These are phyloP conservation scores for Riptortus pedestris DNA, from an alignment of 1,140 invertebrate species.

Conservation along the genomic window DNA sequence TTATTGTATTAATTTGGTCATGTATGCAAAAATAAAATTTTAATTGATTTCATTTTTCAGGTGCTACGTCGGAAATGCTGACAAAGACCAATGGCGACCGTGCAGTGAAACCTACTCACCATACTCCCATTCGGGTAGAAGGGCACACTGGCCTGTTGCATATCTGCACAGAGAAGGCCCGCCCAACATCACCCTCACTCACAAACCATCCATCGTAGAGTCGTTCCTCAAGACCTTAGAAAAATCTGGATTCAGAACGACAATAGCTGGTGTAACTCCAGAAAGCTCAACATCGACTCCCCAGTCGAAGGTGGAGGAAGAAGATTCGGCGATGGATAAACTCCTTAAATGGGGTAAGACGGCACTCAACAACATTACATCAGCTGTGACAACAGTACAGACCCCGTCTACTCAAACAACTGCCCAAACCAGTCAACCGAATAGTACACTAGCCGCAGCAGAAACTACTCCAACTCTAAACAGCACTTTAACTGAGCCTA, in stretches of 20 bases:
- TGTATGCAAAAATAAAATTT: no score
- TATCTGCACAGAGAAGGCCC: constrained; percentile 54
- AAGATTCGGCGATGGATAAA: constrained; percentile 27
- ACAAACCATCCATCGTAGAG: constrained; percentile 28
- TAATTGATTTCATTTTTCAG: no score
- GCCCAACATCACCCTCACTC: constrained; percentile 38
- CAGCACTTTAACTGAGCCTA: not conserved
- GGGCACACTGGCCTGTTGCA: constrained; percentile 52
- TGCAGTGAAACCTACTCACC: constrained; percentile 71
- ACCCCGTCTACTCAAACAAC: not conserved
- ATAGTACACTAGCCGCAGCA: not conserved
- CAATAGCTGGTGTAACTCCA: not conserved
- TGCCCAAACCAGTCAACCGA: not conserved
- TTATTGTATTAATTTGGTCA: no score
- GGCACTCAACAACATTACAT: constrained; percentile 21
- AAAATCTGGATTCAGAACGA: constrained; percentile 1
- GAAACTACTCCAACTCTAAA: not conserved
- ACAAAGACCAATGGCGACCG: constrained; percentile 65
- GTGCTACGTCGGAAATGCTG: constrained; percentile 62
- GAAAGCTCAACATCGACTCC: not conserved
- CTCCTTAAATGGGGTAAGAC: constrained; percentile 29
- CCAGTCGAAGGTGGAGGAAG: not conserved
- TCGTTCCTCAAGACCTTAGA: constrained; percentile 18
- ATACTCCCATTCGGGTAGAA: constrained; percentile 34
- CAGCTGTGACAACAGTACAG: not conserved